Evolutionary conservation across 2,888 invertebrate genomes (phyloP), one percentile per base, ranked within the genome.

Genomic region (Xylocampa areola): DNA sequence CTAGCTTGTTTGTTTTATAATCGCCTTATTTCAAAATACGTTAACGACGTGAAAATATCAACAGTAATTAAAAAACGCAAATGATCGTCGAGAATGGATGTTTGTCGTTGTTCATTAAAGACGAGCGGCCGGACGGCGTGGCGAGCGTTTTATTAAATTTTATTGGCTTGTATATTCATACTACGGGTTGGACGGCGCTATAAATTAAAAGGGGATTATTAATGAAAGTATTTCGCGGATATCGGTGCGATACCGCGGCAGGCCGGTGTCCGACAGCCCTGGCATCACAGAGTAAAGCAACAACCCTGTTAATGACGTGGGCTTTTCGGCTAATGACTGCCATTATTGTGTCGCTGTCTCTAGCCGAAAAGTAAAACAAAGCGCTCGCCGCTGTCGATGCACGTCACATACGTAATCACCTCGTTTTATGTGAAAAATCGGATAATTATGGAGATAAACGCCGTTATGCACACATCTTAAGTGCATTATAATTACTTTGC

Each of bases 1-100:
- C 91, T 88, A 86, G 82, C 84, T 71, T 89, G 87, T 92, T 92
- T 90, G 86, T 88, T 92, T 89, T 86, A 88, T 89, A 89, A 90
- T 86, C 79, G 81, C 81, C 84, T 85, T 84, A 85, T 84, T 84
- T 86, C 81, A 78, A 82, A 85, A 88, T 87, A 86, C 80, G 83
- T 89, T 91, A 91, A 93, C 88, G 90, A 92, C 83, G 90, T 90
- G 89, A 91, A 92, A 92, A 91, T 89, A 91, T 90, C 85, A 89
- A 88, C 87, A 87, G 84, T 89, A 89, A 92, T 92, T 92, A 76
- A 91, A 90, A 90, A 89, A 89, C 81, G 87, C 88, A 88, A 90
- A 90, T 85, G 84, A 80, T 87, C 77, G 75, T 68, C 65, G 75
- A 74, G 80, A 86, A 89, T 87, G 86, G 84, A 89, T 89, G 87